Conservation (phyloP, 2,113 vertebrate species). For the Oncorhynchus nerka region DNA sequence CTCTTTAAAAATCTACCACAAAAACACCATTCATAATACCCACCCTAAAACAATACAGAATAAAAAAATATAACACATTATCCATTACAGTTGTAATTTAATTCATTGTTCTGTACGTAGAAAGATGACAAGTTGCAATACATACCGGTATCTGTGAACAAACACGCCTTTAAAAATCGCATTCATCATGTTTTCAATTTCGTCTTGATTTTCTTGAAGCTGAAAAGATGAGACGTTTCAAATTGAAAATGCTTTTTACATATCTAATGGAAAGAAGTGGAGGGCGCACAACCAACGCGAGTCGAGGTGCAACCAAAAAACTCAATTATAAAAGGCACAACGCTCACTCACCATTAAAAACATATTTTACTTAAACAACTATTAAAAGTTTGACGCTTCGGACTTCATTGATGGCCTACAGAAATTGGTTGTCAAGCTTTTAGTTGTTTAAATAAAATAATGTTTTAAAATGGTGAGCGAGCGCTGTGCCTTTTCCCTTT, state of each 20-base stretch:
- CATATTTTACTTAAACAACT: too few relatives aligned
- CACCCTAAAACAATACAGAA: not conserved
- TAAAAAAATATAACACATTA: not conserved
- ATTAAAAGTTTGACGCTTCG: too few relatives aligned
- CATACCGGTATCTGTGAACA: slow-evolving; percentile 97
- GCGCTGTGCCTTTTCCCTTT: not conserved
- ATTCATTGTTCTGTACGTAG: not conserved
- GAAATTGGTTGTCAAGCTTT: too few relatives aligned
- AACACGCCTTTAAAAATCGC: slow-evolving; percentile 99
- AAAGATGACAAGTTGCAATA: not conserved
- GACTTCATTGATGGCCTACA: too few relatives aligned
- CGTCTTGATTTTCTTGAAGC: slow-evolving; percentile 99
- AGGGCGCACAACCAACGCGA: too few relatives aligned
- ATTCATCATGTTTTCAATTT: slow-evolving; percentile 99
- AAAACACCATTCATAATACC: not conserved
- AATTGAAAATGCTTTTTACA: not conserved
- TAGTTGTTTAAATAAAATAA: too few relatives aligned
- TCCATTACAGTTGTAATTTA: not conserved
- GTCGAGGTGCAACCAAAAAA: too few relatives aligned
- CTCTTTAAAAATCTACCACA: not conserved
- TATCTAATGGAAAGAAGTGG: not conserved
- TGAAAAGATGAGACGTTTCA: slow-evolving; percentile 64
- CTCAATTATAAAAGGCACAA: too few relatives aligned
- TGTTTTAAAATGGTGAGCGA: not conserved
- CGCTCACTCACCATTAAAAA: too few relatives aligned